Evolutionary conservation across 2,113 vertebrate species (phyloP).

Genomic region (Macaca nemestrina): DNA sequence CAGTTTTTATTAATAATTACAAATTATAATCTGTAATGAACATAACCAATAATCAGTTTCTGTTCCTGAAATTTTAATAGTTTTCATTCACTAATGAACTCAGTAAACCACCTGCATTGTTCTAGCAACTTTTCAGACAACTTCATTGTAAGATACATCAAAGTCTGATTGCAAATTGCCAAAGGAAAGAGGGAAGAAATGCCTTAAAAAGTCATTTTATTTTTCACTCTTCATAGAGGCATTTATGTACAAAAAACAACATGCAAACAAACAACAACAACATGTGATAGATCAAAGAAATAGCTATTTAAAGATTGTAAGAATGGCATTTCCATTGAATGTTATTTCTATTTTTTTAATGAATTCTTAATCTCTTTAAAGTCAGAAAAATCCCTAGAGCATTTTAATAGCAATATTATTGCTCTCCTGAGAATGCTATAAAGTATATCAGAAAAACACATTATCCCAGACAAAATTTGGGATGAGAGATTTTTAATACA

Average conservation of each 20-base stretch:
- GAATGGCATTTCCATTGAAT: not conserved
- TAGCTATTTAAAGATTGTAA: not conserved
- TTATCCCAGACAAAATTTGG: not conserved
- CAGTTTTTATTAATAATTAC: not conserved
- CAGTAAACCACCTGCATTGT: not conserved
- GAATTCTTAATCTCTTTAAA: constrained; percentile 15
- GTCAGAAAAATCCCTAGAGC: not conserved
- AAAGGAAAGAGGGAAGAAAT: not conserved
- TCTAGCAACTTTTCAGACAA: not conserved
- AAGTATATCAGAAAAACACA: not conserved
- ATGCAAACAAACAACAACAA: not conserved
- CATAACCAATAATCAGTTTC: not conserved
- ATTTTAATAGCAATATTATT: not conserved
- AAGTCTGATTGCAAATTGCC: not conserved
- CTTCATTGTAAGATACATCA: not conserved
- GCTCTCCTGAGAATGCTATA: not conserved
- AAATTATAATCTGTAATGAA: not conserved
- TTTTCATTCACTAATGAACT: not conserved
- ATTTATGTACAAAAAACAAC: not conserved
- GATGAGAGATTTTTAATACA: not conserved
- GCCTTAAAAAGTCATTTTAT: not conserved
- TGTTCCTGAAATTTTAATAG: not conserved
- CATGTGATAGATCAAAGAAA: not conserved
- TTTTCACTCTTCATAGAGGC: not conserved
- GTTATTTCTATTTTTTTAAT: not conserved